Conservation (phyloP, 1,140 invertebrate species). For the Cydia splendana region DNA sequence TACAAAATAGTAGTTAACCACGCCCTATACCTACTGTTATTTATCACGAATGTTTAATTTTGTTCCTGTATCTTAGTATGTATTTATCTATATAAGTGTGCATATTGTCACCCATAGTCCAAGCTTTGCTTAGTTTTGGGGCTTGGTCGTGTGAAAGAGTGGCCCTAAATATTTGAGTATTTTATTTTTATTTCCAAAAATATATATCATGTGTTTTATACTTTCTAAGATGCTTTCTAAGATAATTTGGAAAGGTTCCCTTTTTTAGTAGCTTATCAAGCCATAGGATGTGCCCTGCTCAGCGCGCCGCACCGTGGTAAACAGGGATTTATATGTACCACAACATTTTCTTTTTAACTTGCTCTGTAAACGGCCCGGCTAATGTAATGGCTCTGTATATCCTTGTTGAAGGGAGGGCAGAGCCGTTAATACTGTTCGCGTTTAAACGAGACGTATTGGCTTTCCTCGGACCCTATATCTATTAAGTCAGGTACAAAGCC, state of each 20-base stretch:
- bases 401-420: conserved; percentile 25
- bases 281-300: not conserved
- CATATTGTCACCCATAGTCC: no score
- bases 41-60: no score
- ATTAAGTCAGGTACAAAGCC: conserved; percentile 30
- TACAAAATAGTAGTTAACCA: no score
- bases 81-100: no score
- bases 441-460: conserved; percentile 33
- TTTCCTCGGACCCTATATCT: conserved; percentile 32
- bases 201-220: no score
- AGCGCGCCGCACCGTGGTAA: conserved; percentile 6
- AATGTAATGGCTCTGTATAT: conserved; percentile 33
- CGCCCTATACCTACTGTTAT: no score
- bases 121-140: no score
- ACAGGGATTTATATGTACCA: conserved; percentile 29
- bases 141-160: no score
- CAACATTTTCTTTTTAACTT: conserved; percentile 32
- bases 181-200: no score
- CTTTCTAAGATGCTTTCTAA: not conserved
- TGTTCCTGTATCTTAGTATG: no score
- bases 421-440: conserved; percentile 31
- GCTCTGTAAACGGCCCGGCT: conserved; percentile 28
- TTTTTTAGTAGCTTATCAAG: not conserved
- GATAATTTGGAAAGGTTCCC: not conserved
- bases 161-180: no score